Percentiles rank a stretch among this genome's conserved stretches.
Evolutionary conservation across 2,797 vertebrate species (phyloP).

Genomic region (Dendrocincla fuliginosa): DNA sequence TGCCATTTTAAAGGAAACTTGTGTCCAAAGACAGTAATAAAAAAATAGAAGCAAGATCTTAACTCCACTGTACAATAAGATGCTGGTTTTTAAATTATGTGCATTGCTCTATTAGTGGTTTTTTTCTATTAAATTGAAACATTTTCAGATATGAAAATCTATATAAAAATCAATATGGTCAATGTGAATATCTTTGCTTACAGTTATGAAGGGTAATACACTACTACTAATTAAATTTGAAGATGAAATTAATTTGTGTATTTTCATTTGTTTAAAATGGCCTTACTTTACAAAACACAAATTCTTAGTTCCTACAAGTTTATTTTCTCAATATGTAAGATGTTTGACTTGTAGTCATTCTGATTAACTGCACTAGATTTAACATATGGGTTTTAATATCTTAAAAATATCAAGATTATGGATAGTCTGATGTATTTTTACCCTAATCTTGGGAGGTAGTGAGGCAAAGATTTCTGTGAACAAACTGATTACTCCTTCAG

Average conservation of each 20-base stretch:
- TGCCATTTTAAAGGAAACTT: background rate
- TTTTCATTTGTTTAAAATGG: background rate
- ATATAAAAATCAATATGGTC: background rate
- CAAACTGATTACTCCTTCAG: background rate
- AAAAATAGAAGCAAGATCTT: background rate
- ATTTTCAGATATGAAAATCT: background rate
- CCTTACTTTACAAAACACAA: background rate
- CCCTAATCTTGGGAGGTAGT: background rate
- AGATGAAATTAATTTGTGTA: background rate
- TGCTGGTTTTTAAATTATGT: accelerated
- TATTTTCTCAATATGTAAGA: background rate
- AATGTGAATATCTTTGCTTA: background rate
- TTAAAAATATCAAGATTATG: background rate
- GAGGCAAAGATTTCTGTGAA: background rate
- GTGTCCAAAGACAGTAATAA: background rate
- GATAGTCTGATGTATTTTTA: background rate
- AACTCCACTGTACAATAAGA: background rate
- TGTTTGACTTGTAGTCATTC: background rate
- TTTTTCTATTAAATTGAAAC: background rate
- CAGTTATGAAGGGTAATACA: background rate
- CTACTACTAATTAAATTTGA: background rate
- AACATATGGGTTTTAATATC: background rate
- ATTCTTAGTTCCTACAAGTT: background rate
- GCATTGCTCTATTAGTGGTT: background rate
- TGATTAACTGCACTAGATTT: background rate